These are phyloP conservation scores for Zosterops lateralis DNA, from an alignment of 2,113 vertebrate genomes.

Conservation along the genomic window DNA sequence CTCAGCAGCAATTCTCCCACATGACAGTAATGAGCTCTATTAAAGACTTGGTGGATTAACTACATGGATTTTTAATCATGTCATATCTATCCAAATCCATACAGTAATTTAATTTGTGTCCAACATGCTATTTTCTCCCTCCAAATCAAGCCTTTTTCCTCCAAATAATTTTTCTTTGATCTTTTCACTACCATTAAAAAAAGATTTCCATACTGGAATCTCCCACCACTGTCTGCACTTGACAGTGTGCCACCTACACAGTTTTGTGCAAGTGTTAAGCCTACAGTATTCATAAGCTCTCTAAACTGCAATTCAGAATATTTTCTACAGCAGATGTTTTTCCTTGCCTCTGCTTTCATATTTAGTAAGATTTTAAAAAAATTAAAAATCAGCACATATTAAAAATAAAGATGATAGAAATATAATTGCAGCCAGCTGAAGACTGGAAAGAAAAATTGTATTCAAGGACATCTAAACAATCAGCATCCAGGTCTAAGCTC, in stretches of 20 bases:
- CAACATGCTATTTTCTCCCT: neutral
- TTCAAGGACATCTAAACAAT: neutral
- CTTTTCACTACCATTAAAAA: neutral
- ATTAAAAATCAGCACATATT: neutral
- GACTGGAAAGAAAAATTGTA: neutral
- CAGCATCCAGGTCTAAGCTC: neutral
- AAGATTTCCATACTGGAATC: slow-evolving; percentile 6
- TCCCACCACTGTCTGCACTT: slow-evolving; percentile 42
- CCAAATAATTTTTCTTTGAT: neutral
- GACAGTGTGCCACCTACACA: slow-evolving; percentile 5
- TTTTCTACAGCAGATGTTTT: slow-evolving; percentile 44
- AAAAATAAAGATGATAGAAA: slow-evolving; percentile 29
- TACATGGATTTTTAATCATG: neutral
- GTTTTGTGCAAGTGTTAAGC: slow-evolving; percentile 28
- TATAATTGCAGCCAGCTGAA: slow-evolving; percentile 35
- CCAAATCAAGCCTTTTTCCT: neutral
- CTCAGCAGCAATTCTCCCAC: neutral
- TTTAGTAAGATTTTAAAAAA: neutral
- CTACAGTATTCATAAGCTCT: slow-evolving; percentile 1
- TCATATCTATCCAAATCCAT: neutral
- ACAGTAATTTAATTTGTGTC: neutral
- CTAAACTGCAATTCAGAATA: neutral
- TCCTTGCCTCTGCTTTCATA: slow-evolving; percentile 36
- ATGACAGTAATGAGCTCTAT: neutral
- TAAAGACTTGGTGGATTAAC: neutral